phyloP scores from a whole-genome alignment of 2,113 vertebrate genomes.

The Phrynosoma blainvillii region DNA sequence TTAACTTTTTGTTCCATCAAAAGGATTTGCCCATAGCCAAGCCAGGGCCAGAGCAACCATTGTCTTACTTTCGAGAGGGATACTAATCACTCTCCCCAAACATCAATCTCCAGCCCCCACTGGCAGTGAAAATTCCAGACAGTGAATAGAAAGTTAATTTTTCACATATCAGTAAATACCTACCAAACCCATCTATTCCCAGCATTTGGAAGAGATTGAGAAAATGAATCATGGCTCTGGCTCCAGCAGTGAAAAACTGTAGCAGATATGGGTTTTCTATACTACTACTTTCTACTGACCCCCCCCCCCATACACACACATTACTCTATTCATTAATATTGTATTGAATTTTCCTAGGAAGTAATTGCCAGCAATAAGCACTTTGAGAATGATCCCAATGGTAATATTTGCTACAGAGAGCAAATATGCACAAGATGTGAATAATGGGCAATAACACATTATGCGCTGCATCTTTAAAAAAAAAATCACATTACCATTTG shows the following conservation, averaged over 20 bases:
- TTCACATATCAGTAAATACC: constrained; percentile 28
- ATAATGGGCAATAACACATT: constrained; percentile 32
- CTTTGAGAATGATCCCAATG: constrained; percentile 7
- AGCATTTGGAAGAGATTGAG: constrained; percentile 3
- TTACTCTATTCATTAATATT: neutral
- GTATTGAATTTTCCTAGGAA: neutral
- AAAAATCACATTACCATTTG: neutral
- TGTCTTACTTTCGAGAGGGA: neutral
- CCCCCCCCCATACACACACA: neutral
- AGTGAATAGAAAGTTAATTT: neutral
- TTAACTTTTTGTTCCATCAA: neutral
- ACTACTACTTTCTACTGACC: neutral
- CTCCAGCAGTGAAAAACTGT: constrained; percentile 15
- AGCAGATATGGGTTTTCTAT: neutral
- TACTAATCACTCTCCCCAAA: neutral
- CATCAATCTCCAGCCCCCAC: neutral
- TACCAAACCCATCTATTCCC: neutral
- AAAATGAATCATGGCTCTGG: neutral
- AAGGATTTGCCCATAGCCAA: neutral
- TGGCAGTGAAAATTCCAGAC: neutral
- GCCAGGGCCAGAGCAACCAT: neutral
- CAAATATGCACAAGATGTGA: neutral
- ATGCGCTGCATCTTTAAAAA: constrained; percentile 10
- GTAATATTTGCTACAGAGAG: constrained; percentile 7
- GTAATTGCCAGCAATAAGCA: constrained; percentile 3